Evolutionary conservation across 2,888 invertebrate genomes (phyloP).

Genomic region (Pecten maximus): DNA sequence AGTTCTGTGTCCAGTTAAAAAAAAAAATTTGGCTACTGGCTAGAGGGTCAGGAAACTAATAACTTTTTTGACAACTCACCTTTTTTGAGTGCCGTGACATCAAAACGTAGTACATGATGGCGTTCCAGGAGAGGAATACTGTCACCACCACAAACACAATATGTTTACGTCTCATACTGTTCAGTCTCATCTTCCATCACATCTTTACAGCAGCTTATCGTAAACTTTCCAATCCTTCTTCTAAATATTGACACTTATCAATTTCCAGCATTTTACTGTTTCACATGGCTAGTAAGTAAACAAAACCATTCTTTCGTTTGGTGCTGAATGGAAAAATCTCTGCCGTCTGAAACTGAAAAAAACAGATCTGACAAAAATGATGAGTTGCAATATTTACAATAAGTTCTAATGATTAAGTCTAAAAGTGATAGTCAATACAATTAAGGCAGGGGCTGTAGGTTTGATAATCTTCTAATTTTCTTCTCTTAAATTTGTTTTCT

Average conservation of each 20-base stretch:
- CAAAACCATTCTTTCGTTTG: neutral
- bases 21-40: too few relatives aligned
- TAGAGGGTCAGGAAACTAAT: too few relatives aligned
- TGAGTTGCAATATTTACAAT: too few relatives aligned
- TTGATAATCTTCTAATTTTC: too few relatives aligned
- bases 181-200: neutral
- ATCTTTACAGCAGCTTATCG: neutral
- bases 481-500: too few relatives aligned
- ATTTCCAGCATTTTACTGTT: neutral
- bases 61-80: too few relatives aligned
- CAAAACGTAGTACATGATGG: constrained; percentile 73
- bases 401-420: too few relatives aligned
- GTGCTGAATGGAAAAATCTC: neutral
- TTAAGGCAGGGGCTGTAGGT: too few relatives aligned
- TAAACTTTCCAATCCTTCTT: too few relatives aligned
- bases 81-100: constrained; percentile 64
- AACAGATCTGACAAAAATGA: neutral
- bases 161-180: constrained; percentile 68
- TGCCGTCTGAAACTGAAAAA: neutral
- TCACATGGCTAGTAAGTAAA: neutral
- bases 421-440: too few relatives aligned
- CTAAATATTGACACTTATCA: neutral
- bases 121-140: constrained; percentile 76
- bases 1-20: too few relatives aligned
- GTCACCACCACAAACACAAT: constrained; percentile 68